Evolutionary conservation across 2,797 vertebrate species (phyloP).

Genomic region (Pangasius djambal): DNA sequence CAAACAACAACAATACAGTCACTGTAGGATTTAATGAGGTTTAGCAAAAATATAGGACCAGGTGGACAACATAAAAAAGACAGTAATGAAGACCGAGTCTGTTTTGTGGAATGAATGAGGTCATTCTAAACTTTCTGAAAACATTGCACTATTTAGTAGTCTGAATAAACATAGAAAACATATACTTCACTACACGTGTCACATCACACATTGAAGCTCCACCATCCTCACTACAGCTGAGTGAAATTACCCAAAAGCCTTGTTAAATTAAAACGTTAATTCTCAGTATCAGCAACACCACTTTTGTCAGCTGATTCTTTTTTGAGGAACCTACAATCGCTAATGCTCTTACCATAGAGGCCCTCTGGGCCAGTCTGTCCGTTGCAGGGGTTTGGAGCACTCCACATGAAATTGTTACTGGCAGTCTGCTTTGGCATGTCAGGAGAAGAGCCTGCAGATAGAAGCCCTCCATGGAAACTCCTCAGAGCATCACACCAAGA

Average conservation of each 20-base stretch:
- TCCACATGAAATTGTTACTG: constrained; percentile 83
- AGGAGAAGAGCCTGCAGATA: constrained; percentile 70
- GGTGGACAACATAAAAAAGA: constrained; percentile 10
- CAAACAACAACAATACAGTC: constrained; percentile 51
- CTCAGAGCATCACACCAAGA: constrained; percentile 91
- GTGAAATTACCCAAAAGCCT: not conserved
- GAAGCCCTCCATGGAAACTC: constrained; percentile 80
- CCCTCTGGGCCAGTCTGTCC: constrained; percentile 71
- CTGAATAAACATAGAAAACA: constrained; percentile 18
- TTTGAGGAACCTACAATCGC: not conserved
- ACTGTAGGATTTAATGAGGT: constrained; percentile 34
- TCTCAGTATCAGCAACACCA: not conserved
- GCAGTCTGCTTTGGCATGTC: constrained; percentile 73
- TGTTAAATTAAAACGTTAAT: not conserved
- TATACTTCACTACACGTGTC: not conserved
- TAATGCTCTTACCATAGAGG: constrained; percentile 79
- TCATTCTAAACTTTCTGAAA: constrained; percentile 19
- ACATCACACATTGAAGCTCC: not conserved
- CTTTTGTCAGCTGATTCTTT: not conserved
- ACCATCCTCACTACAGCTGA: not conserved
- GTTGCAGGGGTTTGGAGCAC: constrained; percentile 81
- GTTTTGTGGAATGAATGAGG: constrained; percentile 33
- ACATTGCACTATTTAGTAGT: not conserved
- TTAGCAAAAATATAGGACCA: constrained; percentile 17
- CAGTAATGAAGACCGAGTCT: constrained; percentile 3